phyloP scores from a whole-genome alignment of 1,140 invertebrate genomes.

The Drosophila watanabei region DNA sequence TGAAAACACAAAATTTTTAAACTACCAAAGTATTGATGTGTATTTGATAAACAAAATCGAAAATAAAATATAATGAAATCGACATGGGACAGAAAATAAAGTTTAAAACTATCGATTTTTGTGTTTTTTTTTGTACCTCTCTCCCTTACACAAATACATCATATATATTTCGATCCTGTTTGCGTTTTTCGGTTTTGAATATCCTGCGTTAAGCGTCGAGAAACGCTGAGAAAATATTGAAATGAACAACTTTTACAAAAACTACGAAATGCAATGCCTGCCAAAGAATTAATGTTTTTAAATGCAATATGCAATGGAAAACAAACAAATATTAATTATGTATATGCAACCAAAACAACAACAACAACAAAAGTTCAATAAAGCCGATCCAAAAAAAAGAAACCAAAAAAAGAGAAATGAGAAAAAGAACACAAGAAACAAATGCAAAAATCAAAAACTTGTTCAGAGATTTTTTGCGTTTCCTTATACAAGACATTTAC shows the following conservation, averaged over 20 bases:
- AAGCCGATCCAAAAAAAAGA: slow-evolving; percentile 83
- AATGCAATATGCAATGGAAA: slow-evolving; percentile 63
- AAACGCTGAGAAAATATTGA: slow-evolving; percentile 9
- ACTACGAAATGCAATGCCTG: slow-evolving; percentile 85
- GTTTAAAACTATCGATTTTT: slow-evolving; percentile 28
- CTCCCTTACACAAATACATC: neutral
- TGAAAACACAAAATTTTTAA: slow-evolving; percentile 74
- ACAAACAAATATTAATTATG: slow-evolving; percentile 69
- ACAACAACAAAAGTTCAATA: slow-evolving; percentile 84
- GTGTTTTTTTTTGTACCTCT: slow-evolving; percentile 6
- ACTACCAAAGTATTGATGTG: slow-evolving; percentile 82
- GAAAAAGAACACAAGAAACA: slow-evolving; percentile 31
- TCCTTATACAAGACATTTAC: slow-evolving; percentile 69
- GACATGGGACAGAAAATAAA: slow-evolving; percentile 35
- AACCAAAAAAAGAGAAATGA: slow-evolving; percentile 52
- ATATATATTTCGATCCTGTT: slow-evolving; percentile 35
- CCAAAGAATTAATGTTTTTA: slow-evolving; percentile 84
- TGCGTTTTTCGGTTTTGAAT: slow-evolving; percentile 59
- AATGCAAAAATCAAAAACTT: slow-evolving; percentile 66
- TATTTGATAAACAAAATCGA: slow-evolving; percentile 75
- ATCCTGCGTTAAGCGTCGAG: slow-evolving; percentile 42
- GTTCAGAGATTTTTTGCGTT: slow-evolving; percentile 77
- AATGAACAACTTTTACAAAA: slow-evolving; percentile 76
- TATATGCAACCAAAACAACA: slow-evolving; percentile 64
- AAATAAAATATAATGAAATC: slow-evolving; percentile 42